Evolutionary conservation across 2,888 invertebrate species (phyloP), one percentile per base, ranked within the genome.

Genomic region (Drosophila birchii): DNA sequence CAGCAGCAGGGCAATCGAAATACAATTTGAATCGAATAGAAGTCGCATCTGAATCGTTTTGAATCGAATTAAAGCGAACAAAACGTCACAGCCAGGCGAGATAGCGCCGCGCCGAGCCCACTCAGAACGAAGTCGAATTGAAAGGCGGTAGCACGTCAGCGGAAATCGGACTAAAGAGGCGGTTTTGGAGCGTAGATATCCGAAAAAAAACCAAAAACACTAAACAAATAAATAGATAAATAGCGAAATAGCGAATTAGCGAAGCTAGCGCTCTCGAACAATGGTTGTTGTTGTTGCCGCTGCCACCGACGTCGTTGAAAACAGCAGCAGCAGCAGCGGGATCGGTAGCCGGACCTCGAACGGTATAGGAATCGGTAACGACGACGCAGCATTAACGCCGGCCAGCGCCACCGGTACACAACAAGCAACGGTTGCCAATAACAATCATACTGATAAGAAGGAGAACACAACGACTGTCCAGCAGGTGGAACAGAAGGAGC

Each of bases 221-320:
- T 44, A 44, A 44, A 23, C 14, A 44, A 44, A 44, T 44, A 23
- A 8, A 16, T 16, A 23, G 14, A 44, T 43, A 60, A 67, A 78
- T 64, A 63, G 60, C 68, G 67, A 75, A 72, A 64, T 26, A 58
- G 49, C 45, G 23, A 55, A 55, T 43, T 55, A 49, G 75, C 54
- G 20, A 60, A 59, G 70, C 85, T 62, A 49, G 71, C 79, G 67
- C 63, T 73, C 51, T 76, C 81, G 76, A 78, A 84, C 84, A 84
- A 84, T 84, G 84, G 86, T 84, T 76, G 81, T 83, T 73, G 78
- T 76, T 75, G 74, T 76, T 80, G 76, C 78, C 79, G 88, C 79
- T 75, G 88, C 72, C 29, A 29, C 29, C 73, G 79, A 86, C 63
- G 60, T 60, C 84, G 75, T 79, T 55, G 70, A 77, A 80, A 79